These are phyloP conservation scores for Hippocampus kuda DNA, from an alignment of 2,797 vertebrate genomes.

Conservation along the genomic window DNA sequence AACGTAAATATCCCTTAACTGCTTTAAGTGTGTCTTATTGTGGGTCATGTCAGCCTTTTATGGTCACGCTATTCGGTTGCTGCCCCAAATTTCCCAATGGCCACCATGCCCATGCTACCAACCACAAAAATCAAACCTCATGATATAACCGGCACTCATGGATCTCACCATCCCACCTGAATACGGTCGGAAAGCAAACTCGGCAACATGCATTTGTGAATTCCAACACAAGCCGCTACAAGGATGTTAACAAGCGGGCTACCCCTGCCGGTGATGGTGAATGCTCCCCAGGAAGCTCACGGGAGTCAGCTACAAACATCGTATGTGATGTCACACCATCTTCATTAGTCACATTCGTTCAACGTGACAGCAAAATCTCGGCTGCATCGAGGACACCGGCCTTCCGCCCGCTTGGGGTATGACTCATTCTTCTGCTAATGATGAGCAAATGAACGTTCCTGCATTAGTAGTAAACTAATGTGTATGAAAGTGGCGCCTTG, in stretches of 20 bases:
- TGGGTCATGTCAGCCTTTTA: too few relatives aligned
- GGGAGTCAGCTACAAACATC: conserved; percentile 32
- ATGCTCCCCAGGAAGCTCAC: conserved; percentile 32
- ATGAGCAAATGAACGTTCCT: conserved; percentile 18
- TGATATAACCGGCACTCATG: too few relatives aligned
- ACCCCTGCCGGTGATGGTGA: conserved; percentile 24
- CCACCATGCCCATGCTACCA: too few relatives aligned
- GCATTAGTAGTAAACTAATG: background rate
- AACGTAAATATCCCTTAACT: too few relatives aligned
- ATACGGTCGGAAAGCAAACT: background rate
- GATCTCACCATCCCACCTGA: background rate
- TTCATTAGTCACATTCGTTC: conserved; percentile 54
- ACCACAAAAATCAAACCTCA: too few relatives aligned
- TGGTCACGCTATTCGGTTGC: too few relatives aligned
- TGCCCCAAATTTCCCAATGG: too few relatives aligned
- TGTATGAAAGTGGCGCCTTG: conserved; percentile 3
- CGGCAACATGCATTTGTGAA: conserved; percentile 10
- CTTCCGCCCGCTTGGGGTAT: conserved; percentile 46
- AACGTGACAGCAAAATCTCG: conserved; percentile 42
- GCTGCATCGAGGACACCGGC: conserved; percentile 32
- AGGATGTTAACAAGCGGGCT: conserved; percentile 33
- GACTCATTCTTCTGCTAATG: conserved; percentile 56
- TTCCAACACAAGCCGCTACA: conserved; percentile 17
- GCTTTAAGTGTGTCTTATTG: too few relatives aligned
- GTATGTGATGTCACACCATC: conserved; percentile 33